Evolutionary conservation across 2,888 invertebrate species (phyloP).

Genomic region (Drosophila ustulata): DNA sequence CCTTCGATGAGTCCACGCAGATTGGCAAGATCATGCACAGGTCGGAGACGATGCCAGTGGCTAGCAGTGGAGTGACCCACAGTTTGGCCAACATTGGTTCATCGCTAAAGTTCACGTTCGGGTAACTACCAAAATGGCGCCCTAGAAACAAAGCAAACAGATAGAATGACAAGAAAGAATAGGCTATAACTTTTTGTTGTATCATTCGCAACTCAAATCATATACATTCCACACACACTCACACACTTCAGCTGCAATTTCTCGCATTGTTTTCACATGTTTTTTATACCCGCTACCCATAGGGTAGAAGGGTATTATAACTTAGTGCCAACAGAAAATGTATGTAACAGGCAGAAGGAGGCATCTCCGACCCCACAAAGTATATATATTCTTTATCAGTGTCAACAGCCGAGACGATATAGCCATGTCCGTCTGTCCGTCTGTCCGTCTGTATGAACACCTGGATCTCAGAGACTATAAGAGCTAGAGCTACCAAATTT

Average conservation of each 20-base stretch:
- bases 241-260: constrained; percentile 20
- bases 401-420: too few relatives aligned
- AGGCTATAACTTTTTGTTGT: constrained; percentile 21
- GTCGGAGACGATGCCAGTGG: constrained; percentile 91
- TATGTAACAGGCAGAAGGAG: too few relatives aligned
- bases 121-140: constrained; percentile 86
- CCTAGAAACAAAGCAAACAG: constrained; percentile 1
- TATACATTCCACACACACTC: constrained; percentile 30
- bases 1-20: constrained; percentile 87
- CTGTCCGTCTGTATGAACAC: too few relatives aligned
- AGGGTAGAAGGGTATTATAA: too few relatives aligned
- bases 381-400: too few relatives aligned
- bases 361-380: too few relatives aligned
- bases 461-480: too few relatives aligned
- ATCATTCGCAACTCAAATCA: too few relatives aligned
- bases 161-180: neutral
- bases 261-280: constrained; percentile 3
- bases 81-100: constrained; percentile 93
- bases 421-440: too few relatives aligned
- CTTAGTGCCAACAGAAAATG: too few relatives aligned
- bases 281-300: too few relatives aligned
- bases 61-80: constrained; percentile 88
- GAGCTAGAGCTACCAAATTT: too few relatives aligned
- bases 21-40: constrained; percentile 87
- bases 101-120: constrained; percentile 93